phyloP scores from a whole-genome alignment of 2,113 vertebrate species.

The Sceloporus tristichus region DNA sequence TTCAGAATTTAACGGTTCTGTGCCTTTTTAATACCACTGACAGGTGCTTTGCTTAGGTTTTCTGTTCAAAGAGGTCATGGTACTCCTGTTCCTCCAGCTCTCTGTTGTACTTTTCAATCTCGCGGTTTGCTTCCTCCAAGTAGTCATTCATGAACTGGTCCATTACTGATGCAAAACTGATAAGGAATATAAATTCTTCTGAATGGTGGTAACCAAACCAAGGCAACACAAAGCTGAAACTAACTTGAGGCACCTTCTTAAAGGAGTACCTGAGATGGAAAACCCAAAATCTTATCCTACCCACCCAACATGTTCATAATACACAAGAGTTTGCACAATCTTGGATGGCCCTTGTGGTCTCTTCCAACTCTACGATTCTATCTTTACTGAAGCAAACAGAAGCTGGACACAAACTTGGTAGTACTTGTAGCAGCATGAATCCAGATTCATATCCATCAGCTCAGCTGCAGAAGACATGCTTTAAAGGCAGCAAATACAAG shows the following conservation, averaged over 20 bases:
- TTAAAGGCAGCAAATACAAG: no score
- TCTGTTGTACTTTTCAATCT: conserved; percentile 91
- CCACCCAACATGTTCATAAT: no score
- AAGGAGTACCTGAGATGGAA: neutral
- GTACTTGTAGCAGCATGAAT: no score
- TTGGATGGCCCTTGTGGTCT: no score
- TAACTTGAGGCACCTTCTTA: no score
- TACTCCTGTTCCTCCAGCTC: conserved; percentile 90
- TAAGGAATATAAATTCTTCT: conserved; percentile 76
- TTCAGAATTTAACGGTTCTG: neutral
- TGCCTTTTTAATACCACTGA: neutral
- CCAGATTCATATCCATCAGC: no score
- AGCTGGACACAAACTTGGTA: no score
- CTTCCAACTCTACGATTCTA: no score
- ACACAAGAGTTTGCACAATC: neutral
- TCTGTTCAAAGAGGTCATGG: conserved; percentile 91
- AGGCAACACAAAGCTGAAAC: neutral
- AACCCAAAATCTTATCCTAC: neutral
- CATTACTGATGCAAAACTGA: conserved; percentile 85
- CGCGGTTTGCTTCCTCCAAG: conserved; percentile 89
- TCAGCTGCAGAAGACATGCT: neutral
- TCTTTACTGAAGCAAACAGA: neutral
- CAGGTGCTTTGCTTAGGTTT: conserved; percentile 54
- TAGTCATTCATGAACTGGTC: conserved; percentile 93
- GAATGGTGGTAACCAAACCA: neutral